A percentile compares a stretch with the other conserved stretches of the same genome.
These are phyloP conservation scores for Naja naja DNA, from an alignment of 2,113 vertebrate genomes.

Conservation along the genomic window DNA sequence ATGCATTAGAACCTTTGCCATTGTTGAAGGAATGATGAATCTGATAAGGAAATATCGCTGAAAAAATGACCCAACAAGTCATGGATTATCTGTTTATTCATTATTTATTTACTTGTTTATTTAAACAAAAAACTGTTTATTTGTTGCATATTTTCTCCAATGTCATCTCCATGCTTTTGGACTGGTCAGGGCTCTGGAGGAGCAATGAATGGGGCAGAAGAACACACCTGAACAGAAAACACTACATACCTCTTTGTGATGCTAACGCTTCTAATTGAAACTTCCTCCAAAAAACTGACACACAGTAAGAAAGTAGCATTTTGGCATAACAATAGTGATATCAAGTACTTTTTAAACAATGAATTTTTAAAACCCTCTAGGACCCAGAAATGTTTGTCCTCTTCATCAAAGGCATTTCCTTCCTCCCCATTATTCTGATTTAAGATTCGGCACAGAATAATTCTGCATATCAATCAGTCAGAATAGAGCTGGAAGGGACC, in stretches of 20 bases:
- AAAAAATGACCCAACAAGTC: neutral
- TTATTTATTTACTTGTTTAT: too few relatives aligned
- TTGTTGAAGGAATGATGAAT: too few relatives aligned
- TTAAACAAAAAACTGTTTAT: neutral
- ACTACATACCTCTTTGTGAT: conserved; percentile 7
- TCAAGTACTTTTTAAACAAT: conserved; percentile 29
- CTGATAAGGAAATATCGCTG: neutral
- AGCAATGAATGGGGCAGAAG: conserved; percentile 31
- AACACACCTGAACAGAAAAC: conserved; percentile 7
- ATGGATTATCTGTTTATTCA: neutral
- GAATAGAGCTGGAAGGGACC: too few relatives aligned
- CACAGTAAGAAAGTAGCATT: neutral
- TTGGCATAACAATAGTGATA: neutral
- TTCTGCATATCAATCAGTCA: neutral
- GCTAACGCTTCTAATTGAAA: conserved; percentile 16
- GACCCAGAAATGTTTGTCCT: conserved; percentile 13
- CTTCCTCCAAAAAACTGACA: conserved; percentile 10
- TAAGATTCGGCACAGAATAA: conserved; percentile 34
- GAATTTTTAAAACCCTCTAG: conserved; percentile 25
- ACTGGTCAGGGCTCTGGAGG: conserved; percentile 16
- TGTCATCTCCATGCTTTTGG: neutral
- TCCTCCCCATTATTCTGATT: conserved; percentile 30
- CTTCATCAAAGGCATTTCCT: neutral
- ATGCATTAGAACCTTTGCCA: neutral
- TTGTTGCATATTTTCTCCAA: neutral